Percentiles rank a stretch among this genome's conserved stretches.
Evolutionary conservation across 2,113 vertebrate species (phyloP).

Genomic region (Istiophorus platypterus): DNA sequence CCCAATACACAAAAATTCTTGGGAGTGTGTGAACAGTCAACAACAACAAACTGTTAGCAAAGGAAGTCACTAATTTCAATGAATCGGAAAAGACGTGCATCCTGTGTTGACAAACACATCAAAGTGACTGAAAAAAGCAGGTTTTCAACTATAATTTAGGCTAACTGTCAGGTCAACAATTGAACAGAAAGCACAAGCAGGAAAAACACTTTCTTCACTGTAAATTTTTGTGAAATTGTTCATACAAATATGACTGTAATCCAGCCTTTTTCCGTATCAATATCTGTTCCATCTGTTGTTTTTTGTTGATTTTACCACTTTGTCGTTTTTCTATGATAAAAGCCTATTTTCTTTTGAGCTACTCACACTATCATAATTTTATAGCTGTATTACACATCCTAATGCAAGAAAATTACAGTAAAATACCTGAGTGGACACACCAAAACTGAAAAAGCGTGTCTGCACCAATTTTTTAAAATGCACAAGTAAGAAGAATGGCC

Average conservation of each 20-base stretch:
- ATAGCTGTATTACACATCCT: conserved; percentile 22
- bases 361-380: not conserved
- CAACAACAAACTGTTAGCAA: conserved; percentile 39
- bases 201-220: not conserved
- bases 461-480: conserved; percentile 12
- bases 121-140: conserved; percentile 14
- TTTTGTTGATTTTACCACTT: conserved; percentile 9
- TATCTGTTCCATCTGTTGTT: not conserved
- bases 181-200: conserved; percentile 5
- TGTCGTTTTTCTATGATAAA: not conserved
- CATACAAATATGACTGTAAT: not conserved
- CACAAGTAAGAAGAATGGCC: conserved; percentile 10
- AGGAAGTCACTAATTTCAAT: conserved; percentile 37
- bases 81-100: conserved; percentile 27
- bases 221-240: not conserved
- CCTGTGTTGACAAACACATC: conserved; percentile 23
- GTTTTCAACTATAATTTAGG: conserved; percentile 33
- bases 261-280: conserved; percentile 20
- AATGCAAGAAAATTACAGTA: conserved; percentile 15
- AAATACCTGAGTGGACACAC: not conserved
- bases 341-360: conserved; percentile 1
- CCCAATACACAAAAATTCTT: conserved; percentile 27
- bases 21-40: conserved; percentile 26
- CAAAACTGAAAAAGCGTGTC: not conserved
- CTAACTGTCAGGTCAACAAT: conserved; percentile 9